Evolutionary conservation across 2,797 vertebrate genomes (phyloP).

Genomic region (Mus spretus): DNA sequence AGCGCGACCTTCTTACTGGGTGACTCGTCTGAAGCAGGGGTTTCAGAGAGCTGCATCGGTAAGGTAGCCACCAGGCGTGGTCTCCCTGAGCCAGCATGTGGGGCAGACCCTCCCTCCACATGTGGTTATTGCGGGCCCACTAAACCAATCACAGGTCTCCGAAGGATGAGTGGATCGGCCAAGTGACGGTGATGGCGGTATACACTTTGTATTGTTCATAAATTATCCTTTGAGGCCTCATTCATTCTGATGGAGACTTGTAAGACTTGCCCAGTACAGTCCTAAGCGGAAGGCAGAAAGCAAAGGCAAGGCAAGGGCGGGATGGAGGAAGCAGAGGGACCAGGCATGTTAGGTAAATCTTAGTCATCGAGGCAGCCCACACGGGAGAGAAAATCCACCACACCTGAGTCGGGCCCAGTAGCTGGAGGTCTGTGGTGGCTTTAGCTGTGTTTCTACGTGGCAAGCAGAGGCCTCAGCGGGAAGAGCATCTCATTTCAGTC

Average conservation of each 20-base stretch:
- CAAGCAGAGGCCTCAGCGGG: neutral
- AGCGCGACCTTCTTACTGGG: neutral
- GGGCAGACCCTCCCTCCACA: neutral
- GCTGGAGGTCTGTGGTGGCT: neutral
- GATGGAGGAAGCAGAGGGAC: conserved; percentile 32
- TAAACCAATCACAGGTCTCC: conserved; percentile 40
- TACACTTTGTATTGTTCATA: conserved; percentile 55
- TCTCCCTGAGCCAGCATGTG: neutral
- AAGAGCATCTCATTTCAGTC: neutral
- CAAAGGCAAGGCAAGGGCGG: neutral
- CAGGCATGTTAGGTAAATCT: neutral
- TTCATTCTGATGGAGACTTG: conserved; percentile 73
- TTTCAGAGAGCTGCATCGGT: conserved; percentile 12
- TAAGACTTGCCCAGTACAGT: conserved; percentile 50
- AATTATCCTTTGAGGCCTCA: conserved; percentile 78
- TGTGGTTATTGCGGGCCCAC: conserved; percentile 56
- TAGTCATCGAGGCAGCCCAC: conserved; percentile 45
- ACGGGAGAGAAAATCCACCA: neutral
- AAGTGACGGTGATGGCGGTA: conserved; percentile 56
- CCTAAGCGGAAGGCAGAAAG: neutral
- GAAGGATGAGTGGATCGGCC: conserved; percentile 60
- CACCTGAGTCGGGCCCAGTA: neutral
- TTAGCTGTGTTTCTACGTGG: neutral
- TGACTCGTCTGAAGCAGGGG: neutral
- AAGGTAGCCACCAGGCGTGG: neutral